Percentiles rank a stretch among this genome's conserved stretches.
Evolutionary conservation across 2,797 vertebrate species (phyloP).

Genomic region (Carcharodon carcharias): DNA sequence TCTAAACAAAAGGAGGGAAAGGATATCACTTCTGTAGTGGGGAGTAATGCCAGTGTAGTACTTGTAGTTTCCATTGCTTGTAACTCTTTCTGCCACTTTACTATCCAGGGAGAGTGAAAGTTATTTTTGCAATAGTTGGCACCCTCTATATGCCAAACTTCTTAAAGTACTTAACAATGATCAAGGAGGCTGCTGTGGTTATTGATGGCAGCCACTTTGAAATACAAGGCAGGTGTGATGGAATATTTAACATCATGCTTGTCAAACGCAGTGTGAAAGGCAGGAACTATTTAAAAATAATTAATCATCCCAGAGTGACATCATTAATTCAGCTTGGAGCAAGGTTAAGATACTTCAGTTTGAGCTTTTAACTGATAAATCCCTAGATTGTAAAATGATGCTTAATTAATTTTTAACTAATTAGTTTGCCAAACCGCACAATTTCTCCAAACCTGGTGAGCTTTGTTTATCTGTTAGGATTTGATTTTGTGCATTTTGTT

Average conservation of each 20-base stretch:
- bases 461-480: not conserved
- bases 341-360: slow-evolving; percentile 9
- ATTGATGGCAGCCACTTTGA: slow-evolving; percentile 27
- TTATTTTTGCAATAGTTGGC: not conserved
- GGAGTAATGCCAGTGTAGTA: not conserved
- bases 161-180: slow-evolving; percentile 30
- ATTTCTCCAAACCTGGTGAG: not conserved
- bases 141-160: not conserved
- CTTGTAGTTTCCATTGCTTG: not conserved
- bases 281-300: slow-evolving; percentile 34
- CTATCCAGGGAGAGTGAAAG: not conserved
- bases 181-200: slow-evolving; percentile 27
- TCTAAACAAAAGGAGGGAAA: not conserved
- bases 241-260: slow-evolving; percentile 29
- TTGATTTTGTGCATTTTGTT: not conserved
- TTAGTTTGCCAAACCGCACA: not conserved
- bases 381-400: not conserved
- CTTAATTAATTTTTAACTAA: slow-evolving; percentile 2
- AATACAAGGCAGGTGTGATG: slow-evolving; percentile 24
- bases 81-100: not conserved
- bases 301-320: slow-evolving; percentile 30
- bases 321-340: slow-evolving; percentile 32
- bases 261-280: slow-evolving; percentile 31
- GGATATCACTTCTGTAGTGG: not conserved
- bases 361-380: slow-evolving; percentile 4